Evolutionary conservation across 1,140 invertebrate genomes (phyloP), one percentile per base, ranked within the genome.

Genomic region (Pogonomyrmex barbatus): DNA sequence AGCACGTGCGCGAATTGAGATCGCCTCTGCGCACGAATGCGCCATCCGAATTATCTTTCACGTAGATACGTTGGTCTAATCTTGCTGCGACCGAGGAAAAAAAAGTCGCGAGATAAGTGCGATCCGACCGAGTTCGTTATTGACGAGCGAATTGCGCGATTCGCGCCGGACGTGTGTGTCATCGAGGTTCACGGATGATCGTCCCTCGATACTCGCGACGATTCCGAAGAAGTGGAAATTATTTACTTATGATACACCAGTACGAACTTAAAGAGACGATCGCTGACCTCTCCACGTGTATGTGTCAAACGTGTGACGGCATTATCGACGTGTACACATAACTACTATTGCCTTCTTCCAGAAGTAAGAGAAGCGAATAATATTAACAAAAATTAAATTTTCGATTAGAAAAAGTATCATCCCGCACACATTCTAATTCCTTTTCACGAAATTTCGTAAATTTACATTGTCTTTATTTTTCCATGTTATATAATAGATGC

Each of bases 31-130:
- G 65, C 67, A 2, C 78, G 47, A 71, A 89, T 42, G 60, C 60
- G 50, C 79, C 77, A 70, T 84, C 85, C 85, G 12, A 56, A 90
- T 89, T 90, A 90, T 90, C 89, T 90, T 70, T 89, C 79, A 70
- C 52, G 67, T 67, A 82, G 88, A 83, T 89, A 89, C 54, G 78
- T 56, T 17, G 50, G 45, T 33, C 65, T 87, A 89, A 89, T 89
- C 88, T 65, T 78, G 36, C 24, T 67, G 75, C 45, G 45, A 65
- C n/a, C 54, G 45, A 45, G 56, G 36, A 82, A 39, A 73, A 87
- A 86, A 77, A 82, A 76, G 10, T 79, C 2, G 0, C 8, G 71
- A 65, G 88, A 89, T 89, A 89, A 89, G 73, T 75, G 30, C 33
- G 17, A 78, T 52, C 45, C 39, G 71, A 52, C 50, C 45, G 47